Conservation (phyloP, 2,797 vertebrate genomes). For the Potorous gilbertii region DNA sequence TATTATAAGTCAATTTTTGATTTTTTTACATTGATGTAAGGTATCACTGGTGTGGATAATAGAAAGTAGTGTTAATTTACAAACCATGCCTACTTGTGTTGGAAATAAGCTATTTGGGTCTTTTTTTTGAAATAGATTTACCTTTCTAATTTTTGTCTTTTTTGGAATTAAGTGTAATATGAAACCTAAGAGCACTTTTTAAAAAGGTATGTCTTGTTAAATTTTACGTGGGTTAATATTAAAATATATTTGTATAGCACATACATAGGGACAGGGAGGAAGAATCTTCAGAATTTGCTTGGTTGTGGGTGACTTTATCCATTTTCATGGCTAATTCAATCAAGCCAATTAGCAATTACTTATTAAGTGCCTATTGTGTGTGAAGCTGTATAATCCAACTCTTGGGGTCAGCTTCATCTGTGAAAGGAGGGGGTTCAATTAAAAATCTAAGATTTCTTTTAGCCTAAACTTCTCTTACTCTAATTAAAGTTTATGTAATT, state of each 20-base stretch:
- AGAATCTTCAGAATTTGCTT: neutral
- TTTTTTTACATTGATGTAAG: neutral
- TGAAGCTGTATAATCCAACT: neutral
- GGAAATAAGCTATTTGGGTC: neutral
- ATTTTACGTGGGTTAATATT: neutral
- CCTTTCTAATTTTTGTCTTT: slow-evolving; percentile 6
- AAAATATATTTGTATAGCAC: neutral
- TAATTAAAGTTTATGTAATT: neutral
- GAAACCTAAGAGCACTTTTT: slow-evolving; percentile 9
- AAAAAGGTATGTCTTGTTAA: neutral
- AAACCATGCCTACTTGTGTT: slow-evolving; percentile 4
- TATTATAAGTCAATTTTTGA: neutral
- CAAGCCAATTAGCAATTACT: neutral
- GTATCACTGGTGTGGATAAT: neutral
- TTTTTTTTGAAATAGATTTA: slow-evolving; percentile 10
- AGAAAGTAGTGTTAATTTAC: neutral
- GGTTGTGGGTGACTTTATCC: neutral
- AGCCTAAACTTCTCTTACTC: neutral
- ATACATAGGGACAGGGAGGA: neutral
- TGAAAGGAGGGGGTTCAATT: neutral
- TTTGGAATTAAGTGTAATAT: neutral
- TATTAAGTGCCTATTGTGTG: neutral
- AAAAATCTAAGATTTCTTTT: neutral
- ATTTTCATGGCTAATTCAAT: neutral
- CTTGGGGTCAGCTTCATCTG: neutral